phyloP scores from a whole-genome alignment of 2,113 vertebrate genomes.

The Dromiciops gliroides region DNA sequence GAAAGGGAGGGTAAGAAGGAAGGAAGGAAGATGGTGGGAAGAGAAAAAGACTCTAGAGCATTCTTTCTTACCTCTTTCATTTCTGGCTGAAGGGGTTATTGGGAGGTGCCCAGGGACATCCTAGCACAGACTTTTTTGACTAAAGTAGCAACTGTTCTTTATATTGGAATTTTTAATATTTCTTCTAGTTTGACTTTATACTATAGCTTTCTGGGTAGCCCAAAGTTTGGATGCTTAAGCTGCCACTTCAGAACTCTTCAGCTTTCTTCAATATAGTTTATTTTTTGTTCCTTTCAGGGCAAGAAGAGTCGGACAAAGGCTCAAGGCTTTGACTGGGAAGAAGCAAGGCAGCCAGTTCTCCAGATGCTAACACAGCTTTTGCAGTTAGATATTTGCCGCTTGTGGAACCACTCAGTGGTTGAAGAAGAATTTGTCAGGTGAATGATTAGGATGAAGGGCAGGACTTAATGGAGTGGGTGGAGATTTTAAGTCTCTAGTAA shows the following conservation, averaged over 20 bases:
- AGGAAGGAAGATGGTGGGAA: background rate
- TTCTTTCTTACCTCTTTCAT: slow-evolving; percentile 7
- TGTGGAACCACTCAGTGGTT: slow-evolving; percentile 91
- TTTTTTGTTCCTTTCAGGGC: slow-evolving; percentile 80
- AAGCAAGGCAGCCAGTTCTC: slow-evolving; percentile 88
- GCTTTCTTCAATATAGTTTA: background rate
- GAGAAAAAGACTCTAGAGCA: background rate
- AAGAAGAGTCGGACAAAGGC: slow-evolving; percentile 87
- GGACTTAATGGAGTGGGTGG: background rate
- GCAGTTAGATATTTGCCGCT: slow-evolving; percentile 91
- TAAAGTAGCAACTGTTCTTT: background rate
- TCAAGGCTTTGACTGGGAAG: slow-evolving; percentile 90
- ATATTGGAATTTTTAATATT: background rate
- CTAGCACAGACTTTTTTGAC: background rate
- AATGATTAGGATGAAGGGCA: background rate
- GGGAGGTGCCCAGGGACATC: background rate
- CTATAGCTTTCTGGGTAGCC: background rate
- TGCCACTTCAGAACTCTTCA: background rate
- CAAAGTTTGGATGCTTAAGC: background rate
- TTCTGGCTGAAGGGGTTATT: background rate
- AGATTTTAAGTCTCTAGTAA: background rate
- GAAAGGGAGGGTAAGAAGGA: background rate
- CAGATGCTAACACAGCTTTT: slow-evolving; percentile 90
- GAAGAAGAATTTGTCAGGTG: slow-evolving; percentile 97
- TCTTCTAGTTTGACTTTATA: background rate